Conservation (phyloP, 2,113 vertebrate species). For the Chloroceryle aenea region DNA sequence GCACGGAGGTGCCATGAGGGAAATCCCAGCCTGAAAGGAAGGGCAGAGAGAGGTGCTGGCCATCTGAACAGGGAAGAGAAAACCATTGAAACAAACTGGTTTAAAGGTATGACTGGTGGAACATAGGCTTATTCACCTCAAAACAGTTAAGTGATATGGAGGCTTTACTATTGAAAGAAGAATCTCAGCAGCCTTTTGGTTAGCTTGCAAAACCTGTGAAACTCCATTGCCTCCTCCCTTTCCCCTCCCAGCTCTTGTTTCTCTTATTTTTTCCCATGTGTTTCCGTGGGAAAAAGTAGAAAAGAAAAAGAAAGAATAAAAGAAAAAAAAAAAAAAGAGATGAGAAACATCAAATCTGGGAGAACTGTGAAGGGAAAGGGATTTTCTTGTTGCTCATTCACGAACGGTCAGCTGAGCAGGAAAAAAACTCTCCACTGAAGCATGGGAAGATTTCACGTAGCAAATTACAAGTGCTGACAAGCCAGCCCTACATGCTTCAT, state of each 20-base stretch:
- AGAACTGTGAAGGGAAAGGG: not conserved
- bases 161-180: not conserved
- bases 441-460: not conserved
- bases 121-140: not conserved
- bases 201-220: not conserved
- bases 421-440: not conserved
- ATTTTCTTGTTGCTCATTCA: not conserved
- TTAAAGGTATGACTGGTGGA: not conserved
- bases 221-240: not conserved
- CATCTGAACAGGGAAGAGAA: not conserved
- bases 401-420: not conserved
- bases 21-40: not conserved
- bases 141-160: not conserved
- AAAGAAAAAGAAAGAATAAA: not conserved
- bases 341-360: not conserved
- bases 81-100: not conserved
- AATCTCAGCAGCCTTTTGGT: not conserved
- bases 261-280: not conserved
- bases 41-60: not conserved
- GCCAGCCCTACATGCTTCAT: not conserved
- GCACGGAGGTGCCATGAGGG: fast-evolving
- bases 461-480: not conserved
- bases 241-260: not conserved
- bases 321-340: not conserved
- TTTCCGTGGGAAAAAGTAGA: not conserved